phyloP scores from a whole-genome alignment of 2,888 invertebrate genomes.

The Tillus elongatus region DNA sequence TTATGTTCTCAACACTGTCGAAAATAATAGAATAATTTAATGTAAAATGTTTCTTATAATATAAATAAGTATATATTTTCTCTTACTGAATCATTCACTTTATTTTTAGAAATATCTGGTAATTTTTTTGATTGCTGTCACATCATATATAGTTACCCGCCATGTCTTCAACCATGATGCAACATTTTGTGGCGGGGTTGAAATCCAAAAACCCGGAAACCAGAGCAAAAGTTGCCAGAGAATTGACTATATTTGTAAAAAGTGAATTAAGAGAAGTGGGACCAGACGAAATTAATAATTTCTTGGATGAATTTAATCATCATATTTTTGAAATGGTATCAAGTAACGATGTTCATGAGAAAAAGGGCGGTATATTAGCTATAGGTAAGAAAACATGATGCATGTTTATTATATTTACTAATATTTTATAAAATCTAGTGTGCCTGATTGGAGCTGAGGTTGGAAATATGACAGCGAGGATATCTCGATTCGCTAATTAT shows the following conservation, averaged over 20 bases:
- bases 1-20: too few relatives aligned
- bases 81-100: too few relatives aligned
- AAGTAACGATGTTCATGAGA: constrained; percentile 84
- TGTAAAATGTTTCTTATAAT: too few relatives aligned
- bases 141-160: too few relatives aligned
- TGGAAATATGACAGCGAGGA: constrained; percentile 81
- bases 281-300: constrained; percentile 79
- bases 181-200: constrained; percentile 74
- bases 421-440: constrained; percentile 51
- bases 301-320: constrained; percentile 91
- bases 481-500: constrained; percentile 88
- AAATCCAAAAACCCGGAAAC: constrained; percentile 82
- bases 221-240: constrained; percentile 77
- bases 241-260: constrained; percentile 82
- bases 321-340: constrained; percentile 95
- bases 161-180: constrained; percentile 58
- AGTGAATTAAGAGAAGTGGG: constrained; percentile 84
- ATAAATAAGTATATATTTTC: too few relatives aligned
- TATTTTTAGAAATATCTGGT: too few relatives aligned
- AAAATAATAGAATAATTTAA: too few relatives aligned
- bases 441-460: constrained; percentile 90
- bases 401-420: constrained; percentile 10
- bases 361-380: constrained; percentile 90
- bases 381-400: constrained; percentile 53
- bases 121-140: too few relatives aligned